Evolutionary conservation across 1,140 invertebrate species (phyloP), one percentile per base, ranked within the genome.

Genomic region (Aradophagus sp.): DNA sequence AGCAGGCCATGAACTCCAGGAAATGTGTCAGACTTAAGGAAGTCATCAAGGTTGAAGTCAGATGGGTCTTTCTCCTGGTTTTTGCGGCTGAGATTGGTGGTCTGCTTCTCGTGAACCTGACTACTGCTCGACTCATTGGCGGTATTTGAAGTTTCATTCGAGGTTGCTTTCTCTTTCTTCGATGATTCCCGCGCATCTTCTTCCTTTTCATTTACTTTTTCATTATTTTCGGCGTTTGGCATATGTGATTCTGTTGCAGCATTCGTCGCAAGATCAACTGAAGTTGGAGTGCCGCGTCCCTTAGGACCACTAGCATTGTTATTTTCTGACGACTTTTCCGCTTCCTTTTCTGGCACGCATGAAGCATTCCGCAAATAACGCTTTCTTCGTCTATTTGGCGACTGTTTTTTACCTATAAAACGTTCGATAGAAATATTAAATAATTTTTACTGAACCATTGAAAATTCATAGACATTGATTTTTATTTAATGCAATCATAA

Each of bases 11-110:
- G 86, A 76, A 90, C 82, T 1, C 84, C 83, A 76, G 89, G 88
- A 55, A 91, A 88, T 61, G 87, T 86, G 53, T 92, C 90, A 62
- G 89, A 86, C 65, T 92, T 90, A 11, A 93, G 86, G 73, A 93
- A 90, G 17, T 91, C 90, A 67, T 93, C 91, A 52, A 93, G 88
- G 81, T 91, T 91, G 82, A 93, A 92, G 34, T 90, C 88, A 1
- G 78, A 66, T 41, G 78, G 74, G 5, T 78, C 67, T 12, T 71
- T 77, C 15, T 76, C 76, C 2, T 47, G 48, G 34, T 38, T 75
- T 5, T 61, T 62, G 26, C 15, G 65, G 10, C 20, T 69, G 5
- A 52, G 53, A 5, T 63, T 56, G 3, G 80, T 76, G 1, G 56
- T 61, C 1, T 2, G 11, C 10, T 26, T 47, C 1, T 70, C 71